Base-by-base conservation (phyloP, 2,113 vertebrate genomes). In the Eurystomus gularis region DNA sequence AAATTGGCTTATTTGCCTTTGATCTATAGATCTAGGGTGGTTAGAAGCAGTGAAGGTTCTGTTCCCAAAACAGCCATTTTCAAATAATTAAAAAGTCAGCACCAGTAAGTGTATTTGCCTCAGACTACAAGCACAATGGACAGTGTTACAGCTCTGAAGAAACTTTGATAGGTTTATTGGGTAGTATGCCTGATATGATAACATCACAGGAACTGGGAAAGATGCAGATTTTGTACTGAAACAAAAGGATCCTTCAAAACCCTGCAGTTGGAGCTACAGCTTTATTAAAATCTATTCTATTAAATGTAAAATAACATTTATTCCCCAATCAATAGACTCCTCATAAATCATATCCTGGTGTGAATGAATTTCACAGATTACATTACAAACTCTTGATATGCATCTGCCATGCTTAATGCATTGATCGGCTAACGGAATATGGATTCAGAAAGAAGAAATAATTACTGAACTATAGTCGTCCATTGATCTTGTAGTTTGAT, bases 271-370 rank as follows among this genome's bases (percentile, higher is more conserved):
- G 42, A 95, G 25, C 68, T 80, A 60, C 33, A 80, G 20, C 17
- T 76, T 62, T 69, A 87, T 9, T 90, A 46, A 80, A 90, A 93
- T 58, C 20, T 37, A 66, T 71, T 80, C 62, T 90, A 54, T 94
- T 95, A 82, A 94, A 91, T 75, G 70, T 37, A 96, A 93, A 94
- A 80, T 70, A 93, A 69, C 52, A 80, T 85, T 95, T 96, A 61
- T 91, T 89, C 66, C 29, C n/a, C 71, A 93, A 70, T 88, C 62
- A 91, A 93, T 91, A 89, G 15, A 42, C 58, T 90, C 31, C 39
- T 86, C 16, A 9, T 92, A 94, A 95, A 91, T 87, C 87, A 88
- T 65, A 91, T 73, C 61, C 61, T 44, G 31, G 54, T 94, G 66
- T 80, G 82, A 95, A 88, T 80, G 54, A 94, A 55, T 82, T 91